phyloP scores from a whole-genome alignment of 2,888 invertebrate species.

The Hypomecis atomaria region DNA sequence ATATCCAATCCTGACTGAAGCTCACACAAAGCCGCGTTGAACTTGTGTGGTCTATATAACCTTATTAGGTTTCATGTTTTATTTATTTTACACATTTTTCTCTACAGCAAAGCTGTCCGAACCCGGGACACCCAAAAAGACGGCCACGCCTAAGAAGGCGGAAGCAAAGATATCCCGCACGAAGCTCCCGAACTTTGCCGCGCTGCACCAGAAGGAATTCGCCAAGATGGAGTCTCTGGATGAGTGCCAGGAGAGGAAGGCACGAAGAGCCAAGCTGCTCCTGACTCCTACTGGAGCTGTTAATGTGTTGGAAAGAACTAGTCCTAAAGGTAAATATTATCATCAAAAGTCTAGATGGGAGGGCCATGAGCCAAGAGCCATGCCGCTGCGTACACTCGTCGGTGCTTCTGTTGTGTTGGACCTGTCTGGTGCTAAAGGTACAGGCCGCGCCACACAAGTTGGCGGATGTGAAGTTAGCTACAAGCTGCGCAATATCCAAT shows the following conservation, averaged over 20 bases:
- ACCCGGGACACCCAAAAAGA: slow-evolving; percentile 48
- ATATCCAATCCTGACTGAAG: no score
- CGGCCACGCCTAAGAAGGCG: slow-evolving; percentile 61
- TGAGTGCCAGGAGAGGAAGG: slow-evolving; percentile 83
- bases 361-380: no score
- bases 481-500: no score
- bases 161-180: slow-evolving; percentile 60
- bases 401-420: no score
- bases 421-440: no score
- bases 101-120: slow-evolving; percentile 59
- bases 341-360: no score
- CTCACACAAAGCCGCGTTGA: no score
- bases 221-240: slow-evolving; percentile 88
- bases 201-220: slow-evolving; percentile 87
- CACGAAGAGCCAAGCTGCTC: slow-evolving; percentile 73
- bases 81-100: background rate
- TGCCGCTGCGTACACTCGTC: no score
- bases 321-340: slow-evolving; percentile 58
- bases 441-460: no score
- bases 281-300: slow-evolving; percentile 62
- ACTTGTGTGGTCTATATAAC: no score
- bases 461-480: no score
- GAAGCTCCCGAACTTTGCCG: slow-evolving; percentile 88
- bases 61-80: no score
- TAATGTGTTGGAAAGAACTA: slow-evolving; percentile 57